Conservation (phyloP, 2,888 invertebrate species). For the Nemurella pictetii region DNA sequence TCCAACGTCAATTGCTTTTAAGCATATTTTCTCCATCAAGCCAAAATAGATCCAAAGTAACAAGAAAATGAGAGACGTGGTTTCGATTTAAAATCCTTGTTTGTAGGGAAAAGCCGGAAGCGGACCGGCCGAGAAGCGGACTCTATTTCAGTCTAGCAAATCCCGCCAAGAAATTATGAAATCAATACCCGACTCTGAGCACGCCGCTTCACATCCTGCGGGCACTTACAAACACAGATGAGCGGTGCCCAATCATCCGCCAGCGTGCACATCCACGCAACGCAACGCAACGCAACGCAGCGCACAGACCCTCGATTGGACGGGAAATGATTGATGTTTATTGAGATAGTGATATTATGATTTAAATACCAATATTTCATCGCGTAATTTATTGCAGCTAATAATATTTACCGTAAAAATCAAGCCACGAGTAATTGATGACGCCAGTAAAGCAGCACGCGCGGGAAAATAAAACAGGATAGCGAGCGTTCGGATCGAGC, state of each 20-base stretch:
- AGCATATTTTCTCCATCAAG: background rate
- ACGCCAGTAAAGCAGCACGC: background rate
- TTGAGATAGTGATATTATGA: background rate
- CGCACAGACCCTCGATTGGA: background rate
- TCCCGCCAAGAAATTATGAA: background rate
- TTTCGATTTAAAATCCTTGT: background rate
- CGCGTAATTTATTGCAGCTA: background rate
- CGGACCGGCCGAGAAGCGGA: background rate
- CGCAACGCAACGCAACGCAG: no score
- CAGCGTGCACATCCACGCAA: no score
- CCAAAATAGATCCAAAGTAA: background rate
- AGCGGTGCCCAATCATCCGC: background rate
- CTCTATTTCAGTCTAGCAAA: background rate
- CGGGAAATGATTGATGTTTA: background rate
- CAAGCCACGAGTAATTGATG: background rate
- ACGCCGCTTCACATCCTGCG: background rate
- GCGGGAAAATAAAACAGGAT: background rate
- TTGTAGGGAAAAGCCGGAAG: background rate
- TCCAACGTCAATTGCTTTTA: background rate
- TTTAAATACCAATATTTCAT: background rate
- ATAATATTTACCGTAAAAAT: slow-evolving; percentile 3
- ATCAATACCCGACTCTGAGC: background rate
- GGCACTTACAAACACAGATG: background rate
- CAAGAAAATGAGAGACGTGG: background rate
- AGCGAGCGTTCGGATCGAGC: no score